These are phyloP conservation scores for Circaetus cinerascens DNA, from an alignment of 2,113 vertebrate species.

Conservation along the genomic window DNA sequence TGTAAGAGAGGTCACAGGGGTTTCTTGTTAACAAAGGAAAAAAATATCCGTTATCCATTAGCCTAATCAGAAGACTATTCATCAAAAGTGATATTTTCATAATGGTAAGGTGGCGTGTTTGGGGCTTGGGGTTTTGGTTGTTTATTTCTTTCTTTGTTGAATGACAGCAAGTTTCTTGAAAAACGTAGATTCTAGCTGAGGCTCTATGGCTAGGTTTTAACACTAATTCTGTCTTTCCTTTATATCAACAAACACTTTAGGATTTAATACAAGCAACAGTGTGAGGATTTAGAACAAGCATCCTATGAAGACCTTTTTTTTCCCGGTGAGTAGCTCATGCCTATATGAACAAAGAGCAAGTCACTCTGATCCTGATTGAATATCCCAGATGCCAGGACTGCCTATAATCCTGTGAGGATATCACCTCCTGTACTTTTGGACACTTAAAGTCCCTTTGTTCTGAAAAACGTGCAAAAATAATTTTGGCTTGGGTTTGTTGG, in stretches of 20 bases:
- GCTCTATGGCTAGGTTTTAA: background rate
- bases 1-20: background rate
- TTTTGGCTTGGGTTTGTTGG: background rate
- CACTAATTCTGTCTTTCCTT: background rate
- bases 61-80: background rate
- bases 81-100: background rate
- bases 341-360: background rate
- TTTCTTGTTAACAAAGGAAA: background rate
- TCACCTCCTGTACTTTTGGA: background rate
- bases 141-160: background rate
- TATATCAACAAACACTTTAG: background rate
- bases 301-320: too few species aligned
- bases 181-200: background rate
- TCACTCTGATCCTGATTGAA: background rate
- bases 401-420: background rate
- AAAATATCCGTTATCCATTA: background rate
- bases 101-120: rapidly evolving
- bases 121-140: background rate
- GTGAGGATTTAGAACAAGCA: background rate
- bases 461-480: background rate
- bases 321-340: background rate
- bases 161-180: background rate
- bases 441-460: background rate
- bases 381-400: background rate
- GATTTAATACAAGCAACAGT: background rate